A percentile compares a stretch with the other conserved stretches of the same genome.
Conservation (phyloP, 2,113 vertebrate genomes). For the Cairina moschata region DNA sequence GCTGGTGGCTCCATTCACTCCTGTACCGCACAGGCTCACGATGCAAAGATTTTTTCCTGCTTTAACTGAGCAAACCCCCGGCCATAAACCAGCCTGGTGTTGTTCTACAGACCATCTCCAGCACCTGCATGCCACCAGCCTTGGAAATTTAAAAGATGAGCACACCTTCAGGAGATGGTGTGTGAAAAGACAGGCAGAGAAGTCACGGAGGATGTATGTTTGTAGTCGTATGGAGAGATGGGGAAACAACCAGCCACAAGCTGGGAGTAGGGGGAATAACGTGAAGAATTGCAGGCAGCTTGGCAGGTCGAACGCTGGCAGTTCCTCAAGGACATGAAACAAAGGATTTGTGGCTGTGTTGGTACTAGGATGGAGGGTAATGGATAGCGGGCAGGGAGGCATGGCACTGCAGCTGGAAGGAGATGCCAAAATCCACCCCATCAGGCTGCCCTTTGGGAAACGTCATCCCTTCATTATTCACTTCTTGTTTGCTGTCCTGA, state of each 20-base stretch:
- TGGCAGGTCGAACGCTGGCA: not conserved
- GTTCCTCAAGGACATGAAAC: conserved; percentile 40
- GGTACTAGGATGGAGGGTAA: not conserved
- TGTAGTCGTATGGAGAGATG: not conserved
- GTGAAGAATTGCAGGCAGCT: conserved; percentile 17
- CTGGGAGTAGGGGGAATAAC: not conserved
- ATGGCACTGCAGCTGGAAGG: fast-evolving
- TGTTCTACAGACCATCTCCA: not conserved
- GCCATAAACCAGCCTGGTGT: not conserved
- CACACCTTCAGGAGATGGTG: not conserved
- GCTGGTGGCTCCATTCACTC: not conserved
- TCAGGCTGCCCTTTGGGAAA: not conserved
- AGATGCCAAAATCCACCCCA: not conserved
- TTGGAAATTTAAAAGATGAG: not conserved
- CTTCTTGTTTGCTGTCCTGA: not conserved
- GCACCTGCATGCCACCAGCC: not conserved
- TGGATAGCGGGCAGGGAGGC: not conserved
- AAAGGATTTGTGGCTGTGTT: not conserved
- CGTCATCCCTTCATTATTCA: not conserved
- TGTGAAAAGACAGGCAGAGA: not conserved
- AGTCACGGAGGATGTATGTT: not conserved
- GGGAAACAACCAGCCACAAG: not conserved
- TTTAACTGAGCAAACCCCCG: not conserved
- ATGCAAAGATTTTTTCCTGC: not conserved
- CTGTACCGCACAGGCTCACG: no score